Evolutionary conservation across 37 sponge, comb jelly and placozoan species (phyloP), one percentile per base, ranked within the genome.

Genomic region (Hexactinellida sp.): DNA sequence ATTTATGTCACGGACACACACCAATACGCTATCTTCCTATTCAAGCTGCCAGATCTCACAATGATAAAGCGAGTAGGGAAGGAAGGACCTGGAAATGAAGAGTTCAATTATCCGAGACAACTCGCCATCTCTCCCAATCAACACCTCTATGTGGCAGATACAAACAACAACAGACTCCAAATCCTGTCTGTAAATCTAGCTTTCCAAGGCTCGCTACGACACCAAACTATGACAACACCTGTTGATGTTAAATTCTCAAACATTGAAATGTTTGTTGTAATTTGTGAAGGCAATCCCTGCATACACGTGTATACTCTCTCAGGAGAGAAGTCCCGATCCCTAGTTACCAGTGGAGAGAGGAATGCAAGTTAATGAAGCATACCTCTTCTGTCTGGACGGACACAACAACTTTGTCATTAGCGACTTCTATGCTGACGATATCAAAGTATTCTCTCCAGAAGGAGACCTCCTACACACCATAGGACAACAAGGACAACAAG

Each of bases 401-500:
- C 5, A n/a, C 30, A 10, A 63, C 34, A 63, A 63, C 76, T 21
- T 63, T 63, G 76, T 63, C 30, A 63, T 63, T n/a, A 25, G 28
- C 5, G 76, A 63, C 30, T 63, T 7, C 30, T 63, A 10, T 63
- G 76, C 76, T n/a, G 32, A 63, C 30, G 34, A 10, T 32, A 63
- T 63, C 76, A 63, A 63, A 63, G 76, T 63, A 63, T 63, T 63
- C 34, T 63, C 76, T 32, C 76, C 30, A 25, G 76, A 63, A 63
- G 76, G 76, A n/a, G 30, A 63, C 76, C 76, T 63, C 76, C 76
- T 63, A 63, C 76, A 63, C 76, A 63, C 76, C 5, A n/a, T 63
- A 25, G 76, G 30, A n/a, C 28, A 63, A 28, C 34, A 32, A 7
- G 76, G 76, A 10, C 76, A 63, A 21, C 32, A 63, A 63, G 28